A percentile compares a stretch with the other conserved stretches of the same genome.
Conservation (phyloP, 2,113 vertebrate species). For the Neomonachus schauinslandi region DNA sequence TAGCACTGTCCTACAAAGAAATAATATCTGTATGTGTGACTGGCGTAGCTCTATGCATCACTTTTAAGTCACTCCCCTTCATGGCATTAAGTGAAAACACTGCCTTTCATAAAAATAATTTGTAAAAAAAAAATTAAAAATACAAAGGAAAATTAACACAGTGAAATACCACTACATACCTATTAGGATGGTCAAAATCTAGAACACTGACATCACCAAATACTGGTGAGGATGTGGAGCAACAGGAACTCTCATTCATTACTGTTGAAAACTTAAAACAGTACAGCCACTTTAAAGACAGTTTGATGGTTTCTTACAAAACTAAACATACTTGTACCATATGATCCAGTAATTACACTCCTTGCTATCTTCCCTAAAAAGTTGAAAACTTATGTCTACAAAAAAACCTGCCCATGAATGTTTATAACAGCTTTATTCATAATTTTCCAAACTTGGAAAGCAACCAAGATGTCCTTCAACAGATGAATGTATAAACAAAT, state of each 20-base stretch:
- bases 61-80: not conserved
- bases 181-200: not conserved
- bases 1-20: not conserved
- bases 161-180: not conserved
- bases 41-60: not conserved
- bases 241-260: not conserved
- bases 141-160: not conserved
- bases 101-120: not conserved
- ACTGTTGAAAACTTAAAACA: not conserved
- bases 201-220: not conserved
- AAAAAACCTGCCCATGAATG: not conserved
- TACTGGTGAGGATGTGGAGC: not conserved
- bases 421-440: not conserved
- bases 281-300: not conserved
- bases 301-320: not conserved
- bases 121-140: not conserved
- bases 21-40: rapidly evolving
- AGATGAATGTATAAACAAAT: not conserved
- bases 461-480: not conserved
- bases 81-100: not conserved
- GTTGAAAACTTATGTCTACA: not conserved
- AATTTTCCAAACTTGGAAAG: not conserved
- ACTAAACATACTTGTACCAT: not conserved
- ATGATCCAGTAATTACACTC: not conserved
- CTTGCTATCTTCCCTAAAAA: not conserved